These are phyloP conservation scores for Archegozetes longisetosus DNA, from an alignment of 1,140 invertebrate genomes.

Conservation along the genomic window DNA sequence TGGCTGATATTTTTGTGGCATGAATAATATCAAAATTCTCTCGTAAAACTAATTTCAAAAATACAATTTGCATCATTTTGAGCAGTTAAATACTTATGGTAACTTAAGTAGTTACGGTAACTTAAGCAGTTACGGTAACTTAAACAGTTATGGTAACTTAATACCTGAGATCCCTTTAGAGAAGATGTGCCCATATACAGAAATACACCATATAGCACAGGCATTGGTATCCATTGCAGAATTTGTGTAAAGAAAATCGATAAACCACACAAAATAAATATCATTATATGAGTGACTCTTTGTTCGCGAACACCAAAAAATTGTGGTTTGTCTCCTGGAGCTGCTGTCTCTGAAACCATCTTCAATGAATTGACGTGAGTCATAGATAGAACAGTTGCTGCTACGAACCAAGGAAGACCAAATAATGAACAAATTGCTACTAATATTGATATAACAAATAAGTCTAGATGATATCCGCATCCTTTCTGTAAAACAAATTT, in stretches of 20 bases:
- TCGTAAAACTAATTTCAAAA: conserved; percentile 63
- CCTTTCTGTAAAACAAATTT: conserved; percentile 56
- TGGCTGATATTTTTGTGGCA: conserved; percentile 97
- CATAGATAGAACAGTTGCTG: conserved; percentile 95
- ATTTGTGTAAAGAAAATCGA: conserved; percentile 83
- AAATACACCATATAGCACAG: conserved; percentile 86
- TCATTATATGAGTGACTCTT: conserved; percentile 82
- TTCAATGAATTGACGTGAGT: conserved; percentile 97
- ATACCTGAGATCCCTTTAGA: conserved; percentile 59
- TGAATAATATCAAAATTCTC: conserved; percentile 83
- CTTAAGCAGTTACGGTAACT: no score
- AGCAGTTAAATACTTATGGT: neutral
- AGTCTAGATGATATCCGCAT: conserved; percentile 91
- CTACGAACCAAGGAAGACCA: conserved; percentile 87
- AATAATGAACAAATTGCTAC: conserved; percentile 82
- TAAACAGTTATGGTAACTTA: no score
- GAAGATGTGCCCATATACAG: conserved; percentile 97
- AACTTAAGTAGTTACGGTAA: no score
- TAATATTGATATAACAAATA: conserved; percentile 74
- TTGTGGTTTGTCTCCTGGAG: conserved; percentile 93
- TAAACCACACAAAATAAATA: conserved; percentile 86
- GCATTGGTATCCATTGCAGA: conserved; percentile 64
- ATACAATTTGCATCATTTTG: neutral
- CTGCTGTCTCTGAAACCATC: conserved; percentile 85
- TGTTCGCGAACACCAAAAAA: conserved; percentile 93